Base-by-base conservation (phyloP, 2,888 invertebrate genomes). In the Hartigia nigra region DNA sequence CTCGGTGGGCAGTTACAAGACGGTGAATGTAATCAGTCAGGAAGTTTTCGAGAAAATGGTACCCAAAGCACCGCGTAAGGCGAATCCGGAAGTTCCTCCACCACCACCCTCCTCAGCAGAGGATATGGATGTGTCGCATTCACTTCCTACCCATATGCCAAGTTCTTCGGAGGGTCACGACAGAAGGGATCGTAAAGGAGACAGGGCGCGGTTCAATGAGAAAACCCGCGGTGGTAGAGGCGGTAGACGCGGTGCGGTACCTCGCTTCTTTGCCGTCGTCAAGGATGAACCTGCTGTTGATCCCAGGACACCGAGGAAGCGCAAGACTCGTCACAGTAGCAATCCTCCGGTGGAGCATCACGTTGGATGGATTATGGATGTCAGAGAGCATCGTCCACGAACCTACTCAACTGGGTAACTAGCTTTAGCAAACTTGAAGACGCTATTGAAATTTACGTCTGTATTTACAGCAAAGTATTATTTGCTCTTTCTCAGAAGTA, bases 301-400 rank as follows among this genome's bases (percentile, higher is more conserved):
- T 92, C 94, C 94, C 14, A 92, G 94, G 82, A 95, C 95, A 3
- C 95, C 95, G 1, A 93, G 97, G 35, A 98, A 98, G 91, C 95
- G 97, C 86, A 98, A 98, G 93, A 97, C 97, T 3, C 94, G 97
- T n/a, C 97, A 98, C 92, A 97, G 96, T 87, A 95, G 94, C 85
- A 98, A 99, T 93, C 98, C 98, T 74, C 98, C 98, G 0, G 95
- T 97, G 81, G 98, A 98, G 91, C 96, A 97, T 88, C 98, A 98
- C 90, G 97, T 99, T 70, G 99, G 99, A 31, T 99, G 99, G 99
- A 96, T 99, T 85, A 97, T 99, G 95, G 99, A 97, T 92, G 95
- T 95, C 9, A 95, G 96, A 89, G 97, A 97, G 88, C 97, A 97
- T 91, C 92, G 96, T 14, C 94, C 95, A 11, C 93, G 97, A 78